A percentile compares a stretch with the other conserved stretches of the same genome.
These are phyloP conservation scores for Tyrannus savana DNA, from an alignment of 2,113 vertebrate genomes.

Conservation along the genomic window DNA sequence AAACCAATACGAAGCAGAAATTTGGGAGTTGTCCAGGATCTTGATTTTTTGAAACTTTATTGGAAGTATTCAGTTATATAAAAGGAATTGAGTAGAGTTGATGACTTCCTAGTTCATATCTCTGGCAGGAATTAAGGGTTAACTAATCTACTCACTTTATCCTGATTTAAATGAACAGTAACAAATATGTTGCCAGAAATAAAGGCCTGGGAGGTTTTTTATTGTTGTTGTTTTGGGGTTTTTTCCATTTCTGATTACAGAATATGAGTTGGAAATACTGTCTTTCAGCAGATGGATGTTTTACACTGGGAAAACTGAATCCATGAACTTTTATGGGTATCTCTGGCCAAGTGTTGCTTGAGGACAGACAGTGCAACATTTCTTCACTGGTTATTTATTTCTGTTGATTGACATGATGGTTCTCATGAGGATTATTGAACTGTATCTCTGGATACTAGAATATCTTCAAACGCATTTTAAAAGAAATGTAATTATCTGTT, in stretches of 20 bases:
- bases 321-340: neutral
- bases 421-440: neutral
- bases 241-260: neutral
- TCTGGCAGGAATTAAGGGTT: neutral
- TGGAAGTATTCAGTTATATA: neutral
- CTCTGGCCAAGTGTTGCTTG: neutral
- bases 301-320: neutral
- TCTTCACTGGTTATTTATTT: constrained; percentile 7
- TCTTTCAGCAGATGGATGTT: neutral
- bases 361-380: neutral
- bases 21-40: neutral
- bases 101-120: neutral
- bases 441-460: neutral
- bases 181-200: neutral
- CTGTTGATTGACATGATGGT: neutral
- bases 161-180: neutral
- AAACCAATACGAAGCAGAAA: neutral
- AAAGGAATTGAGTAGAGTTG: neutral
- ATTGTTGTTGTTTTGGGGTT: neutral
- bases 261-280: neutral
- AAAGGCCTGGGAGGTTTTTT: neutral
- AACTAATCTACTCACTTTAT: neutral
- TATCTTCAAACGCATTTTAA: neutral
- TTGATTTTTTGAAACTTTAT: neutral
- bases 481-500: neutral